phyloP scores from a whole-genome alignment of 2,888 invertebrate genomes.

The Campoplex nolae region DNA sequence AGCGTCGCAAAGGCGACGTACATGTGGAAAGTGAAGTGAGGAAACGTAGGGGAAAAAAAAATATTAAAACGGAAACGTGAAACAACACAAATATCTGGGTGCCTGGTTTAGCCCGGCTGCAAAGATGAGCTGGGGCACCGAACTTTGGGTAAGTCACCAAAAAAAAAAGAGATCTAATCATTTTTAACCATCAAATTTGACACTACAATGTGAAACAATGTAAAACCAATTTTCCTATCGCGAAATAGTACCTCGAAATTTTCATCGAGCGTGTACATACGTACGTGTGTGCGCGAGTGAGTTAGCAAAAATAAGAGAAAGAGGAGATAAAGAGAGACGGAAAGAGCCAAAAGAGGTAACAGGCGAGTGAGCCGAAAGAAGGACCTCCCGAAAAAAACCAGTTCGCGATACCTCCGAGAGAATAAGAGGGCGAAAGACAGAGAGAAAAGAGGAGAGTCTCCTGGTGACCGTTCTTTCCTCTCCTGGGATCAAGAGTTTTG shows the following conservation, averaged over 20 bases:
- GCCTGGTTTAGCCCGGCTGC: constrained; percentile 79
- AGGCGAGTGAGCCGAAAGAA: constrained; percentile 64
- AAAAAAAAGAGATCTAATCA: constrained; percentile 16
- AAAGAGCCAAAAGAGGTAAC: constrained; percentile 44
- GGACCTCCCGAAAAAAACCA: constrained; percentile 79
- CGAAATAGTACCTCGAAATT: constrained; percentile 15
- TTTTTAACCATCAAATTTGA: neutral
- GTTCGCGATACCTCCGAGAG: constrained; percentile 76
- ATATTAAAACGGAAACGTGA: constrained; percentile 27
- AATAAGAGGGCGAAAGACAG: constrained; percentile 20
- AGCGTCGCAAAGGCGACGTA: constrained; percentile 63
- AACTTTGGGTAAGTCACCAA: constrained; percentile 84
- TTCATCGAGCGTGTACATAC: constrained; percentile 13
- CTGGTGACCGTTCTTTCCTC: constrained; percentile 57
- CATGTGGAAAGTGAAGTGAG: constrained; percentile 67
- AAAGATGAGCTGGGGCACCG: constrained; percentile 85
- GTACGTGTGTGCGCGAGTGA: constrained; percentile 14
- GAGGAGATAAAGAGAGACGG: constrained; percentile 40
- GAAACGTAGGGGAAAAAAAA: constrained; percentile 44
- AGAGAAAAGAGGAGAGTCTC: constrained; percentile 43
- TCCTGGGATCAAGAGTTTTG: constrained; percentile 73
- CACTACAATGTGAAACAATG: neutral
- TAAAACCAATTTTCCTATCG: neutral
- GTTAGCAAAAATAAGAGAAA: neutral
- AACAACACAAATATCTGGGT: constrained; percentile 63